phyloP scores from a whole-genome alignment of 2,113 vertebrate genomes.

The Elephantulus edwardii region DNA sequence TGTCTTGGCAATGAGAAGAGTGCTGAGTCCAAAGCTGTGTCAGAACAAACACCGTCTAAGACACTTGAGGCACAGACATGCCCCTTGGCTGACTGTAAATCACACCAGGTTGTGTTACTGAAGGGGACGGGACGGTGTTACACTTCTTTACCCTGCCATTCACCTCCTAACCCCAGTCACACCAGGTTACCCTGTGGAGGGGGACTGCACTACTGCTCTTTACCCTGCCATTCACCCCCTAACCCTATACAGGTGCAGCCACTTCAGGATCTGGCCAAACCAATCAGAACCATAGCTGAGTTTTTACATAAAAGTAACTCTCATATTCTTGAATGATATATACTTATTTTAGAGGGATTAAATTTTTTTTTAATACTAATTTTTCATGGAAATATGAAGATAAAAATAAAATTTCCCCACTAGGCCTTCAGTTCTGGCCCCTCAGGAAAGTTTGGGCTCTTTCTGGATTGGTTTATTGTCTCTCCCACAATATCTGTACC shows the following conservation, averaged over 20 bases:
- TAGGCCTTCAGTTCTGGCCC: background rate
- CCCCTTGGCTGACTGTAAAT: no score
- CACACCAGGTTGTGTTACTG: no score
- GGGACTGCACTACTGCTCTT: background rate
- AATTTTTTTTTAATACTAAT: background rate
- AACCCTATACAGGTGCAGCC: background rate
- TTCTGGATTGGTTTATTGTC: background rate
- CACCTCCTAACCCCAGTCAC: no score
- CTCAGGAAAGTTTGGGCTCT: background rate
- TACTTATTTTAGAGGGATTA: conserved; percentile 14
- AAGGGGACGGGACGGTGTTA: no score
- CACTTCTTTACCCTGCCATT: no score
- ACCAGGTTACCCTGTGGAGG: background rate
- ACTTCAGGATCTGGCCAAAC: background rate
- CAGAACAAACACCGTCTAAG: no score
- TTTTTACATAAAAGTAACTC: background rate
- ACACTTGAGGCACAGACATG: no score
- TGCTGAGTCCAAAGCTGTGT: no score
- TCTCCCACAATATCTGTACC: background rate
- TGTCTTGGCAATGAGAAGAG: background rate
- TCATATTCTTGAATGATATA: background rate
- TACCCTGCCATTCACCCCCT: no score
- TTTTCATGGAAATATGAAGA: conserved; percentile 42
- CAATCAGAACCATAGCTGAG: background rate
- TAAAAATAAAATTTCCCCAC: background rate